Base-by-base conservation (phyloP, 2,113 vertebrate genomes). In the Jacana jacana region DNA sequence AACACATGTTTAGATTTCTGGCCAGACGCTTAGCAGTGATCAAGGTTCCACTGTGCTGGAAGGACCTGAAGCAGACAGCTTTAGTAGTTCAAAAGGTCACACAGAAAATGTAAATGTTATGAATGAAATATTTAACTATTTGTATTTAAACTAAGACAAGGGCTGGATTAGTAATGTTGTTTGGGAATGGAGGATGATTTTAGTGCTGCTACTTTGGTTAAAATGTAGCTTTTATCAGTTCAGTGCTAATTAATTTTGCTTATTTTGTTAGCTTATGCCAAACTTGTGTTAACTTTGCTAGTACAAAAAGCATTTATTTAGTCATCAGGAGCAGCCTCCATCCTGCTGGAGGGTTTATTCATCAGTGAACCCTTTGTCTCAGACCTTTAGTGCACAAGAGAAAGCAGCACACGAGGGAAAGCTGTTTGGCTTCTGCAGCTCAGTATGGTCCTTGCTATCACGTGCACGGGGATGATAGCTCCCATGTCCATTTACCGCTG, bases 81-180 rank as follows among this genome's bases (percentile, higher is more conserved):
- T 52, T 46, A 48, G 24, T 40, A 55, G 68, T 89, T 89, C 89
- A 86, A 75, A 95, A 81, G 65, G 71, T 94, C 89, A 96, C 88
- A 77, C 55, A 89, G 87, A 78, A 96, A 93, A 93, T 85, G 65
- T 85, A 95, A 97, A 84, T 83, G 88, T 28, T 35, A 3, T 51
- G 20, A 73, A 94, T 63, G 52, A 96, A 81, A 92, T 94, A 90
- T n/a, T 80, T 79, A 97, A 96, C 77, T 84, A 80, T 37, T 89
- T 0, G 0, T 46, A 48, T 87, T 71, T 79, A 35, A 71, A 71
- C 79, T 51, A 86, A 80, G 64, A 6, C 20, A 33, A 82, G 13
- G 19, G 6, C 4, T 63, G 9, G 8, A 5, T 70, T 70, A 66
- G 5, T 37, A 79, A 18, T 20, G 18, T 40, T 87, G 31, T 75